Base-by-base conservation (phyloP, 2,888 invertebrate genomes). In the Platerodrilus igneus region DNA sequence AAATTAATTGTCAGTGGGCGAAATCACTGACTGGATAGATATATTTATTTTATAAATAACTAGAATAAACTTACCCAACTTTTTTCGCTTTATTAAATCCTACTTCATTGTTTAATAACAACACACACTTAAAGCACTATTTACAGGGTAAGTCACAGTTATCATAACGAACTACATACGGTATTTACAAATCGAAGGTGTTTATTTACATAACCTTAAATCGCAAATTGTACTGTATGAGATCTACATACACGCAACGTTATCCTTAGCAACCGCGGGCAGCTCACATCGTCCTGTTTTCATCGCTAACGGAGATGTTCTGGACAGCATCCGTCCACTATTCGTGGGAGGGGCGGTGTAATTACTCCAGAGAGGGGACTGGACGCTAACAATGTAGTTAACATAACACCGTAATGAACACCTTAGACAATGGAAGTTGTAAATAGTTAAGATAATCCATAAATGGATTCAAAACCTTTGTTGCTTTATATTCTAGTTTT, bases 291-390 rank as follows among this genome's bases (percentile, higher is more conserved):
- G 63, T 63, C 60, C 61, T 62, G 60, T 65, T 63, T 64, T 64
- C 62, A 63, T 66, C 63, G 62, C 63, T 57, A 60, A 59, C 62
- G 60, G 66, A 63, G 67, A 66, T 66, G 62, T 58, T 67, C 66
- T 66, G 68, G 61, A 64, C 65, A 60, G 58, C 60, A 59, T n/a
- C n/a, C n/a, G 58, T 57, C 59, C 58, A 59, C 70, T 73, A 73
- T 64, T 72, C 70, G 72, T 68, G 71, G 58, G 58, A 55, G 59
- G 45, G 59, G 59, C 55, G 60, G 58, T 55, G 59, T 64, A 62
- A 61, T 63, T 62, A 63, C 62, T 53, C 41, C 48, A 43, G 53
- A 54, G 56, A 50, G 57, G 56, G 58, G 58, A 55, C 56, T 60
- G 60, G 61, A 64, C 63, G 63, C 63, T 63, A 64, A 64, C 63